Conservation (phyloP, 2,888 invertebrate species). For the Amblyjoppa fuscipennis region DNA sequence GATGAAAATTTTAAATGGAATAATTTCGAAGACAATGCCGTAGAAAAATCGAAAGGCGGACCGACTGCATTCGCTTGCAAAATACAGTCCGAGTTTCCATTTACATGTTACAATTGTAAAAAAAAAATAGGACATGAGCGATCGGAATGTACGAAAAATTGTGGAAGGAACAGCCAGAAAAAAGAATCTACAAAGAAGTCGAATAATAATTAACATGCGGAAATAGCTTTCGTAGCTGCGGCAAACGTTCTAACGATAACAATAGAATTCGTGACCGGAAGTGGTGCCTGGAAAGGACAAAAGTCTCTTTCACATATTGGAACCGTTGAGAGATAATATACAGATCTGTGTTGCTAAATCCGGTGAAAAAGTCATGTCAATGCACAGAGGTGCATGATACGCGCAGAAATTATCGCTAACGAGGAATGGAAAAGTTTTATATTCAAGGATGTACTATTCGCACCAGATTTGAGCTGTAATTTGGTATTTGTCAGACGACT, state of each 20-base stretch:
- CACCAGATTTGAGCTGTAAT: conserved; percentile 15
- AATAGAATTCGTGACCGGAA: not conserved
- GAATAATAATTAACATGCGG: not conserved
- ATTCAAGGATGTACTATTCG: conserved; percentile 2
- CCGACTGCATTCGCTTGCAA: conserved; percentile 12
- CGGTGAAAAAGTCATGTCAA: not conserved
- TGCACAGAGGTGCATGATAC: conserved; percentile 1
- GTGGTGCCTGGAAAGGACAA: conserved; percentile 12
- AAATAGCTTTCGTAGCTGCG: conserved; percentile 7
- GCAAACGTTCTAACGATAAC: not conserved
- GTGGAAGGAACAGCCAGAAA: not conserved
- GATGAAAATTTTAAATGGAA: not conserved
- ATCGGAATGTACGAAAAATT: conserved; percentile 9
- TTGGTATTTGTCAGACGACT: not conserved
- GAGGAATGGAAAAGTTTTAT: not conserved
- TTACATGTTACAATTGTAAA: conserved; percentile 32
- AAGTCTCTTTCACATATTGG: not conserved
- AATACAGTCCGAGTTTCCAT: not conserved
- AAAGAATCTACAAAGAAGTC: not conserved
- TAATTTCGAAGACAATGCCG: not conserved
- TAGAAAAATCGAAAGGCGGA: conserved; percentile 15
- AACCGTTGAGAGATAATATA: not conserved
- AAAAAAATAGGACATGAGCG: conserved; percentile 27
- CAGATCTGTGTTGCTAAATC: not conserved
- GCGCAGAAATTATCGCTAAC: not conserved